Conservation (phyloP, 1,140 invertebrate genomes). For the Holcopasites calliopsidis region DNA sequence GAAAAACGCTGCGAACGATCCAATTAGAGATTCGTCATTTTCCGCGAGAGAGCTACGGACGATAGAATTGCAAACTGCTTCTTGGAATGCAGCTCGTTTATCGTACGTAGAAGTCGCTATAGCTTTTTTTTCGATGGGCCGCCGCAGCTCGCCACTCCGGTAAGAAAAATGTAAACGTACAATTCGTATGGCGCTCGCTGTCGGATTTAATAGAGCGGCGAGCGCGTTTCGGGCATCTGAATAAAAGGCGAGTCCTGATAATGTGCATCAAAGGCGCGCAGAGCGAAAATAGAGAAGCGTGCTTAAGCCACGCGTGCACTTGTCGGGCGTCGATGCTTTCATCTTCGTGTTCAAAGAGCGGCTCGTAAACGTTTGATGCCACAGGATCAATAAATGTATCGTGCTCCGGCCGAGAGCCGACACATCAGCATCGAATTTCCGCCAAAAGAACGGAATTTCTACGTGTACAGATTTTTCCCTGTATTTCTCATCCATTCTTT, state of each 20-base stretch:
- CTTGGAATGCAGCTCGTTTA: too few relatives aligned
- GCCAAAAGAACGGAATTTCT: slow-evolving; percentile 42
- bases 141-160: too few relatives aligned
- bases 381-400: slow-evolving; percentile 66
- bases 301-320: slow-evolving; percentile 63
- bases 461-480: neutral
- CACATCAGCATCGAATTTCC: slow-evolving; percentile 40
- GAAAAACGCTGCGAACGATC: neutral
- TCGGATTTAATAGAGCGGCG: slow-evolving; percentile 37
- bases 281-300: slow-evolving; percentile 70
- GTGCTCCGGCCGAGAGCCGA: slow-evolving; percentile 42
- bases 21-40: neutral
- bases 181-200: slow-evolving; percentile 17
- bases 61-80: too few relatives aligned
- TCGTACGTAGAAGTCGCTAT: too few relatives aligned
- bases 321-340: slow-evolving; percentile 66
- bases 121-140: too few relatives aligned
- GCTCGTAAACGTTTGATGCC: slow-evolving; percentile 67
- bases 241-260: slow-evolving; percentile 66
- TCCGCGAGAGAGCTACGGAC: neutral
- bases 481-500: neutral
- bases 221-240: slow-evolving; percentile 60
- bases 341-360: slow-evolving; percentile 70
- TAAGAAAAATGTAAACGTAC: slow-evolving; percentile 31
- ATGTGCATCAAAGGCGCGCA: slow-evolving; percentile 70